These are phyloP conservation scores for Cercocebus atys DNA, from an alignment of 2,113 vertebrate genomes.

Conservation along the genomic window DNA sequence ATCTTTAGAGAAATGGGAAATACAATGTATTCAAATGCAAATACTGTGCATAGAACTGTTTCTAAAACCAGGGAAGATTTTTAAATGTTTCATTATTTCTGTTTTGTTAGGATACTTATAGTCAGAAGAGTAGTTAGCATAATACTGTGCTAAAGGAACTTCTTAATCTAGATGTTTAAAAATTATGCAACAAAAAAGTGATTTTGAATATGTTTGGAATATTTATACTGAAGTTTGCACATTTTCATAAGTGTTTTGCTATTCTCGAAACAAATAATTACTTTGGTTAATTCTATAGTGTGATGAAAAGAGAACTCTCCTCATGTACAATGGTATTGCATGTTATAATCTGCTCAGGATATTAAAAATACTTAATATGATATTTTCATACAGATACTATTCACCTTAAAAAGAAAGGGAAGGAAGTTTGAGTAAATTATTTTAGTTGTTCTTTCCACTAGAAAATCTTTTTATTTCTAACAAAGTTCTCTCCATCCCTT, in stretches of 20 bases:
- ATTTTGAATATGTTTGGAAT: conserved; percentile 36
- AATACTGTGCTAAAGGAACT: conserved; percentile 40
- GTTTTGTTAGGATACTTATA: conserved; percentile 31
- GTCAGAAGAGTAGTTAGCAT: conserved; percentile 8
- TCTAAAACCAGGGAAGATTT: conserved; percentile 18
- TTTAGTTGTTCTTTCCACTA: not conserved
- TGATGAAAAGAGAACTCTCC: not conserved
- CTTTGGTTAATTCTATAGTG: not conserved
- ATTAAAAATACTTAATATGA: not conserved
- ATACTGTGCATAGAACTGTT: not conserved
- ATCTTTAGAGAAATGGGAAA: conserved; percentile 4
- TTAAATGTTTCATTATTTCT: conserved; percentile 48
- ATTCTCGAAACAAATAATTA: conserved; percentile 26
- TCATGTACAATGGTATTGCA: not conserved
- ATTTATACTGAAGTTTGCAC: not conserved
- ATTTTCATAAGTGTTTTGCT: conserved; percentile 12
- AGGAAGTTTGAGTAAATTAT: conserved; percentile 7
- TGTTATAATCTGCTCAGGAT: not conserved
- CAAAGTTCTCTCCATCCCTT: not conserved
- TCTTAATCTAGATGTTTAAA: conserved; percentile 23
- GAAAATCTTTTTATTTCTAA: conserved; percentile 29
- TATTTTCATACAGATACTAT: not conserved
- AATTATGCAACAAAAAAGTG: not conserved
- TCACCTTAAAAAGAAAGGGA: not conserved
- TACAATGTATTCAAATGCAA: conserved; percentile 32